Evolutionary conservation across 2,888 invertebrate genomes (phyloP).

Genomic region (Mylabris sibirica): DNA sequence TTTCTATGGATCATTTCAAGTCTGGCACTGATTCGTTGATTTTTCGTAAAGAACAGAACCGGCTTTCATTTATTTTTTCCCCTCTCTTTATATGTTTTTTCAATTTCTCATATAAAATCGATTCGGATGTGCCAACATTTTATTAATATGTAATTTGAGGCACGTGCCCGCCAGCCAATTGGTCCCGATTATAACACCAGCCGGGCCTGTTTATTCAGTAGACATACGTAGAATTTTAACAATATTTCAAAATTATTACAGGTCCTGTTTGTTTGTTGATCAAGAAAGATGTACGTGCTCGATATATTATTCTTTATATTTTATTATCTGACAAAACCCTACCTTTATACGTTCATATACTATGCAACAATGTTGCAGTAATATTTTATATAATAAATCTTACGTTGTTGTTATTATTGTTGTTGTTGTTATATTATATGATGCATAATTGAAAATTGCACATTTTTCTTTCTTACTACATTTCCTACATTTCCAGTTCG

Average conservation of each 20-base stretch:
- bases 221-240: background rate
- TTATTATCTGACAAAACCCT: conserved; percentile 10
- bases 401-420: conserved; percentile 2
- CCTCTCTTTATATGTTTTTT: no score
- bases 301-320: conserved; percentile 2
- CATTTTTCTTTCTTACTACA: background rate
- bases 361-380: conserved; percentile 7
- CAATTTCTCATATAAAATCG: no score
- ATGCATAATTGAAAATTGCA: conserved; percentile 1
- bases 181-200: background rate
- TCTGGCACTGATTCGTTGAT: background rate
- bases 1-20: conserved; percentile 8
- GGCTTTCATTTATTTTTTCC: no score
- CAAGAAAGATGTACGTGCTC: conserved; percentile 7
- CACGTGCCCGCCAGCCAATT: no score
- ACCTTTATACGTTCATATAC: background rate
- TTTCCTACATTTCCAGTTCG: background rate
- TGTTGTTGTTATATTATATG: background rate
- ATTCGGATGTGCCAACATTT: no score
- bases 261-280: conserved; percentile 10
- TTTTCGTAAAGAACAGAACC: background rate
- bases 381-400: conserved; percentile 3
- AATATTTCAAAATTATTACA: background rate
- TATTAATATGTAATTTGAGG: background rate
- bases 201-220: background rate